Percentiles rank a stretch among this genome's conserved stretches.
Evolutionary conservation across 2,113 vertebrate genomes (phyloP).

Genomic region (Ellobius talpinus): DNA sequence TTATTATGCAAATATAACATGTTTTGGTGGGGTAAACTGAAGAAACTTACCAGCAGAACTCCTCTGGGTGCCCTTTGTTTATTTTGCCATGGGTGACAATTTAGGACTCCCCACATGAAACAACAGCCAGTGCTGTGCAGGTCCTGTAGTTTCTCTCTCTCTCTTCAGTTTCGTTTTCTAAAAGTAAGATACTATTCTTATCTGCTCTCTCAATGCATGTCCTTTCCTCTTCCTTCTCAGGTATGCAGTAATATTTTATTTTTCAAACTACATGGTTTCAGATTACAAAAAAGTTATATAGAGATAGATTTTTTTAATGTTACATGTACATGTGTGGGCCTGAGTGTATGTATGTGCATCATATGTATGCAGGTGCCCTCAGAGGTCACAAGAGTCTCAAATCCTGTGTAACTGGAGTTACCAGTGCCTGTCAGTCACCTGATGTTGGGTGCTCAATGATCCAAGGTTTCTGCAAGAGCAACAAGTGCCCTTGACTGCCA

Average conservation of each 20-base stretch:
- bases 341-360: neutral
- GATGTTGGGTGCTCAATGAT: neutral
- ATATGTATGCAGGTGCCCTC: neutral
- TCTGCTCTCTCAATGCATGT: slow-evolving; percentile 26
- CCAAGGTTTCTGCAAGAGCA: neutral
- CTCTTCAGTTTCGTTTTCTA: neutral
- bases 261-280: slow-evolving; percentile 47
- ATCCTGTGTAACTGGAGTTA: neutral
- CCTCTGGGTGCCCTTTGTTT: neutral
- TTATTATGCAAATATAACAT: slow-evolving; percentile 58
- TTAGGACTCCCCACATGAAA: neutral
- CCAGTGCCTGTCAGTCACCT: neutral
- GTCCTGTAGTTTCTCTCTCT: neutral
- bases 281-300: slow-evolving; percentile 23
- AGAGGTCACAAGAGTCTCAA: neutral
- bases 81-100: slow-evolving; percentile 6
- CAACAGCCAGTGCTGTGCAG: slow-evolving; percentile 12
- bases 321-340: neutral
- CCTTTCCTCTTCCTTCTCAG: slow-evolving; percentile 29
- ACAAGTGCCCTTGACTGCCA: neutral
- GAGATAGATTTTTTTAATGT: neutral
- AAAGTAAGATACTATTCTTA: slow-evolving; percentile 38
- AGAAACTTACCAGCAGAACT: neutral
- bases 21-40: slow-evolving; percentile 21
- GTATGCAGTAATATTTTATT: neutral